Percentiles rank a stretch among this genome's conserved stretches.
These are phyloP conservation scores for Felis catus DNA, from an alignment of 2,113 vertebrate genomes.

Conservation along the genomic window DNA sequence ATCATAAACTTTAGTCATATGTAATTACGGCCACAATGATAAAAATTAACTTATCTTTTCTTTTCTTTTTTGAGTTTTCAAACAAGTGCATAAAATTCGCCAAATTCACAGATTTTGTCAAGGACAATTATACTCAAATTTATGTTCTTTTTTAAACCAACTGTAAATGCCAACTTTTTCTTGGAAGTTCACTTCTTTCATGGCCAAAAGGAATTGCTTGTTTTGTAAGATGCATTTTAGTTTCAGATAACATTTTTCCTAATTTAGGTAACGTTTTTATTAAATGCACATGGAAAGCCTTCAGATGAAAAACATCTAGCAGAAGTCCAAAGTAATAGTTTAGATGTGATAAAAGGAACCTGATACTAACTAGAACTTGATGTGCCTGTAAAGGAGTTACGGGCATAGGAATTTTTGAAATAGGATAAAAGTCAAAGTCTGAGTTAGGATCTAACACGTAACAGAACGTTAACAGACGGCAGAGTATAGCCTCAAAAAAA, in stretches of 20 bases:
- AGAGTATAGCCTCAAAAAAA: neutral
- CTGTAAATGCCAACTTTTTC: constrained; percentile 83
- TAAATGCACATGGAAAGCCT: constrained; percentile 82
- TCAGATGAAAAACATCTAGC: constrained; percentile 74
- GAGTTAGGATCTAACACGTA: constrained; percentile 20
- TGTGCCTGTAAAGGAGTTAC: constrained; percentile 58
- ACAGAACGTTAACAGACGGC: neutral
- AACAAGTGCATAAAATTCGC: constrained; percentile 75
- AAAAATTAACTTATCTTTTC: constrained; percentile 80
- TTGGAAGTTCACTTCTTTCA: constrained; percentile 75
- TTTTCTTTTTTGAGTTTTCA: constrained; percentile 72
- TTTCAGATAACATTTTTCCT: constrained; percentile 78
- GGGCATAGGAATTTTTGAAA: constrained; percentile 65
- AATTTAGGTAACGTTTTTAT: constrained; percentile 82
- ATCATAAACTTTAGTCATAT: constrained; percentile 73
- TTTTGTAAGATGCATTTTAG: constrained; percentile 80
- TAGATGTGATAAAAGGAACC: constrained; percentile 66
- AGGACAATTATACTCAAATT: constrained; percentile 81
- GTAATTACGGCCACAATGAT: constrained; percentile 66
- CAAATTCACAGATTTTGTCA: constrained; percentile 85
- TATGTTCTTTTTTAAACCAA: constrained; percentile 76
- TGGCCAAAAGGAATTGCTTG: constrained; percentile 78
- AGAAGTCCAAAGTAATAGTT: constrained; percentile 70
- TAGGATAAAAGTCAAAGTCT: constrained; percentile 49
- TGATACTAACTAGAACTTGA: constrained; percentile 68